Conservation (phyloP, 2,797 vertebrate genomes). For the Chaetodon trifasciatus region DNA sequence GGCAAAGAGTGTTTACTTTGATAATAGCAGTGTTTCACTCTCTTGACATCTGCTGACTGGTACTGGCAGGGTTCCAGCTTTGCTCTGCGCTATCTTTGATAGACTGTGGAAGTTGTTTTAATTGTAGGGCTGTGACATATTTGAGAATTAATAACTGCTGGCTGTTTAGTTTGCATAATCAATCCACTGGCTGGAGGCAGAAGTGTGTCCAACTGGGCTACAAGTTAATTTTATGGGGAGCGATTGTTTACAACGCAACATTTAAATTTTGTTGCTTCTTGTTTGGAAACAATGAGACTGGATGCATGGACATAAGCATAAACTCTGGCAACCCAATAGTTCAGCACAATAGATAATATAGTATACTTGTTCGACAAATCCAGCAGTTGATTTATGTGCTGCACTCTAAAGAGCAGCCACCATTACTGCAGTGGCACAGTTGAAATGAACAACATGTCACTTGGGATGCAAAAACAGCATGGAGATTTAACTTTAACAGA, state of each 20-base stretch:
- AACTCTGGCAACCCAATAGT: slow-evolving; percentile 12
- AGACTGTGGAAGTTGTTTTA: slow-evolving; percentile 47
- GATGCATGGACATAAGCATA: slow-evolving; percentile 6
- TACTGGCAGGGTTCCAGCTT: slow-evolving; percentile 43
- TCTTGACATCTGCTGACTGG: slow-evolving; percentile 45
- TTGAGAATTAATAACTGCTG: slow-evolving; percentile 48
- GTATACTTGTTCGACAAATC: slow-evolving; percentile 3
- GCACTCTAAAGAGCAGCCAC: not conserved
- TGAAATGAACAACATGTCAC: not conserved
- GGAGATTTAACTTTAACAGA: not conserved
- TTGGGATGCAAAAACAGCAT: not conserved
- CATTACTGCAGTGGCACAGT: not conserved
- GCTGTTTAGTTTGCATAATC: slow-evolving; percentile 40
- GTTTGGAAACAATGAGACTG: slow-evolving; percentile 24
- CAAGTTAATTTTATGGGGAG: slow-evolving; percentile 36
- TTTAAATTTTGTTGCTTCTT: slow-evolving; percentile 33
- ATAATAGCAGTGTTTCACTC: slow-evolving; percentile 55
- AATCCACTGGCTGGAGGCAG: slow-evolving; percentile 34
- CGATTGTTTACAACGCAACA: slow-evolving; percentile 25
- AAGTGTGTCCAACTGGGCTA: slow-evolving; percentile 11
- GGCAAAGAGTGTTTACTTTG: slow-evolving; percentile 52
- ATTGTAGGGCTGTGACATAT: slow-evolving; percentile 55
- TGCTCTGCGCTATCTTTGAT: slow-evolving; percentile 29
- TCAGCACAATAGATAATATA: slow-evolving; percentile 21
- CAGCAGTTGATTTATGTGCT: slow-evolving; percentile 8